Evolutionary conservation across 23 tunicate species (phyloP).

Genomic region (Pegea sp.): DNA sequence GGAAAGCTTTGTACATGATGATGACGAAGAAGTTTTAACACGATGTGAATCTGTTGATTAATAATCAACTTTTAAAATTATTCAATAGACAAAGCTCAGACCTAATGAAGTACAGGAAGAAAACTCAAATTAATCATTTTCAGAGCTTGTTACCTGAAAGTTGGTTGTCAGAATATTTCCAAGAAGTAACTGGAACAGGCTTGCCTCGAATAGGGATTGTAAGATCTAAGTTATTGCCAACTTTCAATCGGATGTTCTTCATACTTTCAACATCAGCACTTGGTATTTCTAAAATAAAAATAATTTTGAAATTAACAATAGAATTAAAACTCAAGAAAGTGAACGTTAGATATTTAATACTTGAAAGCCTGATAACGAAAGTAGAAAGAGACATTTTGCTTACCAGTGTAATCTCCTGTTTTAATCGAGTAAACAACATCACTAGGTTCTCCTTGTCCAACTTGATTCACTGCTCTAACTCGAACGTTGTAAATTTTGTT

Average conservation of each 20-base stretch:
- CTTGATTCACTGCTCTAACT: constrained; percentile 80
- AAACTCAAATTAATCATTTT: too few species aligned
- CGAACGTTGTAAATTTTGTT: constrained; percentile 2
- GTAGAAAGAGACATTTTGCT: not conserved
- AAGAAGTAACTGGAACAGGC: constrained; percentile 52
- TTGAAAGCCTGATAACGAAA: not conserved
- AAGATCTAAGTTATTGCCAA: constrained; percentile 53
- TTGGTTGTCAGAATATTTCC: constrained; percentile 47
- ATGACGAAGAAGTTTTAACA: too few species aligned
- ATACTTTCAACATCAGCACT: not conserved
- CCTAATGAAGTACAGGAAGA: too few species aligned
- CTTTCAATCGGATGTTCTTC: constrained; percentile 26
- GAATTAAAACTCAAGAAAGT: not conserved
- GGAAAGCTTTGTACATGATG: too few species aligned
- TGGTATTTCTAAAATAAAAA: not conserved
- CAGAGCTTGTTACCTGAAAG: not conserved
- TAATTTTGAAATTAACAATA: not conserved
- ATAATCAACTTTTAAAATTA: too few species aligned
- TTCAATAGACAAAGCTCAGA: too few species aligned
- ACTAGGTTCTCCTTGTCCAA: constrained; percentile 45
- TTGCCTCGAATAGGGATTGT: constrained; percentile 72
- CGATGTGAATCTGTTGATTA: too few species aligned
- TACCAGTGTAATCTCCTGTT: not conserved
- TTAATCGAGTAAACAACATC: not conserved
- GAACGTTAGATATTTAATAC: too few species aligned